Conservation (phyloP, 92 coral and sea anemone species). For the Siderastrea radians region DNA sequence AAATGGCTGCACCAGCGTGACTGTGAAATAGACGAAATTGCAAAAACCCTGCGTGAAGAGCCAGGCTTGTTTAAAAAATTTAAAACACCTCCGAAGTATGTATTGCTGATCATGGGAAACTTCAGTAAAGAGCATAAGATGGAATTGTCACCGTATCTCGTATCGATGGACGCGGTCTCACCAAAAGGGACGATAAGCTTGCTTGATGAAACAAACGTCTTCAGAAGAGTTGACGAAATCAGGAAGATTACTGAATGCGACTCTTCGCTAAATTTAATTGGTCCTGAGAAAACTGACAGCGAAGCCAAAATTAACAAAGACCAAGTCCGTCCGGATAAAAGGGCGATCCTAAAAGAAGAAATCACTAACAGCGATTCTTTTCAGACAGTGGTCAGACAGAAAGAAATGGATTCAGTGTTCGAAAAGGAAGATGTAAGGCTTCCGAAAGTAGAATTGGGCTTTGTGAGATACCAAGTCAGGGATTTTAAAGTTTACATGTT, state of each 20-base stretch:
- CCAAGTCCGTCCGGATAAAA: background rate
- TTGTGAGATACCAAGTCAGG: background rate
- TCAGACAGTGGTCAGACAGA: background rate
- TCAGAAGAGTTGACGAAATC: slow-evolving; percentile 22
- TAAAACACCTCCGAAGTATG: background rate
- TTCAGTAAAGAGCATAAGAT: background rate
- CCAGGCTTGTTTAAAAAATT: background rate
- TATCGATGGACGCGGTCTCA: background rate
- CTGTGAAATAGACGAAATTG: background rate
- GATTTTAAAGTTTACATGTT: slow-evolving; percentile 69
- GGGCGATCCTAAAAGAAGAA: background rate
- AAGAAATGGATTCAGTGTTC: background rate
- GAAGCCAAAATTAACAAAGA: background rate
- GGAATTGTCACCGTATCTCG: background rate
- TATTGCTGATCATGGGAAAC: background rate
- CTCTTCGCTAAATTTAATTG: background rate
- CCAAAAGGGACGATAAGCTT: slow-evolving; percentile 5
- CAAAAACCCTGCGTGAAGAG: background rate
- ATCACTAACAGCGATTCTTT: background rate
- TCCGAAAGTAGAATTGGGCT: background rate
- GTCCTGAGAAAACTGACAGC: background rate
- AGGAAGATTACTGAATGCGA: background rate
- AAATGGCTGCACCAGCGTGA: background rate
- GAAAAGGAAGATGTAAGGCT: background rate
- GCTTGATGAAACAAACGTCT: slow-evolving; percentile 20